Conservation (phyloP, 2,113 vertebrate genomes). For the Saguinus imperator region DNA sequence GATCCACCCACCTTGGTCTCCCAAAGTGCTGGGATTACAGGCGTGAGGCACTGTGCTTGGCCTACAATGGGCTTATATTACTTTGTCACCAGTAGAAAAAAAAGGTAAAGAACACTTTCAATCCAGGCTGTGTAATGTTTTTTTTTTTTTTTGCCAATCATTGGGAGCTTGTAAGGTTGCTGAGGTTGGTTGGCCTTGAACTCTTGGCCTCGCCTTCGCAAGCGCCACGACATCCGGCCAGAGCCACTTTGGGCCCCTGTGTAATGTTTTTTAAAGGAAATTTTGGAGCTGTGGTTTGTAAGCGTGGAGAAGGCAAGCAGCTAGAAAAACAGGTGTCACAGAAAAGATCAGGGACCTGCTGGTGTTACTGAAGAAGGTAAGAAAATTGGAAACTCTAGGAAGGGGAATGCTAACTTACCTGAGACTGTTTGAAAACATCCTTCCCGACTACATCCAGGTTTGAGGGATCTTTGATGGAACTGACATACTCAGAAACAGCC, state of each 20-base stretch:
- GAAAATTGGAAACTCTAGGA: background rate
- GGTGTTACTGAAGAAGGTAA: background rate
- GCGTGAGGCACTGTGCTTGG: too few species aligned
- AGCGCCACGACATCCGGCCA: too few species aligned
- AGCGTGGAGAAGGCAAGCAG: conserved; percentile 11
- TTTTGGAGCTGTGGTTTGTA: background rate
- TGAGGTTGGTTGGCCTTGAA: too few species aligned
- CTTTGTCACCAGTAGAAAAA: background rate
- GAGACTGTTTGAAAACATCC: conserved; percentile 96
- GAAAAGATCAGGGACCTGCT: background rate
- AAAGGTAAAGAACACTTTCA: background rate
- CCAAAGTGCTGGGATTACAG: too few species aligned
- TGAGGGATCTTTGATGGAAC: conserved; percentile 91
- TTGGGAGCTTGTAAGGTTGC: too few species aligned
- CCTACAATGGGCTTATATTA: conserved; percentile 1
- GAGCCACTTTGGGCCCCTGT: too few species aligned
- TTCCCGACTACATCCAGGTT: conserved; percentile 92
- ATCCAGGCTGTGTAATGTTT: background rate
- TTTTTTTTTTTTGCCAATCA: conserved; percentile 47
- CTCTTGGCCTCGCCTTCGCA: too few species aligned
- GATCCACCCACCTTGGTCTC: too few species aligned
- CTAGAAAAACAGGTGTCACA: background rate
- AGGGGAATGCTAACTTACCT: conserved; percentile 81
- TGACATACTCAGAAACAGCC: conserved; percentile 94
- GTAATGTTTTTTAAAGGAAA: conserved; percentile 30